Conservation (phyloP, 1,140 invertebrate species). For the Ips typographus region DNA sequence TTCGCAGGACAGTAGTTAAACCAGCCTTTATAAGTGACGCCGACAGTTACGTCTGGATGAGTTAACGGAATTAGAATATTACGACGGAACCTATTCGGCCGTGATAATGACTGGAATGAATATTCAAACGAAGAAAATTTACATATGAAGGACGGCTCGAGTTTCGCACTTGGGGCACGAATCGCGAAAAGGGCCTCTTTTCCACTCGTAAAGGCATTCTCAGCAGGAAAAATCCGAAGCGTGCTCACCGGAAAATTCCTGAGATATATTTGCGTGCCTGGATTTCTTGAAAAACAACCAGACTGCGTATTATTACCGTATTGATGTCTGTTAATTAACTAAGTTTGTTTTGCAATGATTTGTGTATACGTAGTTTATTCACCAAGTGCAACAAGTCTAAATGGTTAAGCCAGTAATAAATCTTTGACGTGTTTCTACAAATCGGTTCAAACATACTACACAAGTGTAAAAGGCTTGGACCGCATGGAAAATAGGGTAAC, state of each 20-base stretch:
- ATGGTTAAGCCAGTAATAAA: too few relatives aligned
- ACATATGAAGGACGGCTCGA: constrained; percentile 42
- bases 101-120: constrained; percentile 39
- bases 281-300: too few relatives aligned
- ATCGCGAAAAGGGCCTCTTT: constrained; percentile 36
- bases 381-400: too few relatives aligned
- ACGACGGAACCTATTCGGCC: constrained; percentile 33
- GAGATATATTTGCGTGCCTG: too few relatives aligned
- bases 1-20: background rate
- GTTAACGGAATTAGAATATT: constrained; percentile 40
- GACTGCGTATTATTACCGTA: too few relatives aligned
- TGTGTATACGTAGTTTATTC: too few relatives aligned
- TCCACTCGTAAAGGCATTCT: background rate
- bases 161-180: constrained; percentile 35
- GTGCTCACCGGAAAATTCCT: too few relatives aligned
- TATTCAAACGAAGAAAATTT: constrained; percentile 42
- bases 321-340: too few relatives aligned
- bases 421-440: too few relatives aligned
- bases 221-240: background rate
- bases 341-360: too few relatives aligned
- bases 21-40: background rate
- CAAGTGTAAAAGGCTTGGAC: too few relatives aligned
- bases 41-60: constrained; percentile 13
- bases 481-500: background rate
- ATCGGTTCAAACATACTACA: too few relatives aligned